These are phyloP conservation scores for Holcopasites calliopsidis DNA, from an alignment of 1,140 invertebrate genomes.

Conservation along the genomic window DNA sequence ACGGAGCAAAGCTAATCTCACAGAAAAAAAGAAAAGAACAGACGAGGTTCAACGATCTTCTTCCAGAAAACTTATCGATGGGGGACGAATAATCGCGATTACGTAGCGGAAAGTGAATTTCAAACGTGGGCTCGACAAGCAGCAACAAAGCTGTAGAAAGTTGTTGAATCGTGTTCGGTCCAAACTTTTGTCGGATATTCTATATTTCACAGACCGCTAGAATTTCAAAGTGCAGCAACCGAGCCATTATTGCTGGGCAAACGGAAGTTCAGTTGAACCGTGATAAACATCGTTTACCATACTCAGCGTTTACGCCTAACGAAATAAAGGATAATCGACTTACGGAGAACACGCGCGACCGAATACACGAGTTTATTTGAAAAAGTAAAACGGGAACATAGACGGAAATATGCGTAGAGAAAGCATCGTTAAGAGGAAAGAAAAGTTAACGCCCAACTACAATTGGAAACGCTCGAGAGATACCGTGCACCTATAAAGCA, in stretches of 20 bases:
- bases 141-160: slow-evolving; percentile 22
- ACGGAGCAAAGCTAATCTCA: too few species aligned
- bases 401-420: too few species aligned
- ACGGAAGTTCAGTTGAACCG: slow-evolving; percentile 51
- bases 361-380: not conserved
- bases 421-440: too few species aligned
- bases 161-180: slow-evolving; percentile 41
- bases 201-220: slow-evolving; percentile 47
- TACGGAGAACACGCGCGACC: slow-evolving; percentile 14
- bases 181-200: slow-evolving; percentile 55
- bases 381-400: not conserved
- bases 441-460: too few species aligned
- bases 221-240: slow-evolving; percentile 55
- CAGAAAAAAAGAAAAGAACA: too few species aligned
- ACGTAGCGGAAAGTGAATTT: too few species aligned
- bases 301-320: slow-evolving; percentile 39
- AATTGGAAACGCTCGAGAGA: too few species aligned
- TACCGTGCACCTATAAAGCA: not conserved
- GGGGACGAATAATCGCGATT: not conserved
- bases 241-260: slow-evolving; percentile 53
- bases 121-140: not conserved
- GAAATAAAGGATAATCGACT: slow-evolving; percentile 50
- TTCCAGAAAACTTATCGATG: not conserved
- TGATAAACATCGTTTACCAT: slow-evolving; percentile 49
- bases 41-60: too few species aligned